phyloP scores from a whole-genome alignment of 2,113 vertebrate species.

The Brienomyrus longianalis region DNA sequence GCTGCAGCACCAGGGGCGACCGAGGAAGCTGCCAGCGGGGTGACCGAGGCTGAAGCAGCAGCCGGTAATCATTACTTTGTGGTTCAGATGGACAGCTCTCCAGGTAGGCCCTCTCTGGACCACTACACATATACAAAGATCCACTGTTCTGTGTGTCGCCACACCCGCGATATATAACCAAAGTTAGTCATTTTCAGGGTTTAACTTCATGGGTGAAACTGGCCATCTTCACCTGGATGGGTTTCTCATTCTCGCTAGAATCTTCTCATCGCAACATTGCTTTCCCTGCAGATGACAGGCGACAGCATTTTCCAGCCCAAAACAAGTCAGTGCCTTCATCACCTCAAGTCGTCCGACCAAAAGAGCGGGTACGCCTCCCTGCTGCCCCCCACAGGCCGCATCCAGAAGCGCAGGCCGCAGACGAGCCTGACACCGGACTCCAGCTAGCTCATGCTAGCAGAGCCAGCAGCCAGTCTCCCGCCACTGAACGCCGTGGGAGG shows the following conservation, averaged over 20 bases:
- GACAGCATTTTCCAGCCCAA: slow-evolving; percentile 29
- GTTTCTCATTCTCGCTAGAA: neutral
- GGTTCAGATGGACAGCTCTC: slow-evolving; percentile 57
- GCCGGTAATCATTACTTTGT: slow-evolving; percentile 57
- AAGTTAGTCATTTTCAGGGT: slow-evolving; percentile 6
- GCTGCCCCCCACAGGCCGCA: slow-evolving; percentile 48
- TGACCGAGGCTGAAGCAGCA: slow-evolving; percentile 34
- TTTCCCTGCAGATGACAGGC: slow-evolving; percentile 55
- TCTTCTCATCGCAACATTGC: neutral
- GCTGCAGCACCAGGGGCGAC: slow-evolving; percentile 29
- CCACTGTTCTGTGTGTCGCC: neutral
- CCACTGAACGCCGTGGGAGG: slow-evolving; percentile 45
- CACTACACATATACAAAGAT: neutral
- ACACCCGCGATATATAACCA: slow-evolving; percentile 18
- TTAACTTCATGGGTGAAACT: neutral
- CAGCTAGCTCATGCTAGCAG: slow-evolving; percentile 46
- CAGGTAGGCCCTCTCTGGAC: slow-evolving; percentile 42
- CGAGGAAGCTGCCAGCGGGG: slow-evolving; percentile 31
- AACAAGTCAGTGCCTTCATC: slow-evolving; percentile 48
- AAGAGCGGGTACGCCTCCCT: slow-evolving; percentile 59
- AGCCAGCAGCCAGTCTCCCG: slow-evolving; percentile 47
- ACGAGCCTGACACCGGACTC: slow-evolving; percentile 24
- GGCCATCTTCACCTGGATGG: neutral
- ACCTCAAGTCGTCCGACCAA: slow-evolving; percentile 76
- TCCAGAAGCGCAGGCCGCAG: slow-evolving; percentile 48